A percentile compares a stretch with the other conserved stretches of the same genome.
phyloP scores from a whole-genome alignment of 2,113 vertebrate species.

The Anarrhichthys ocellatus region DNA sequence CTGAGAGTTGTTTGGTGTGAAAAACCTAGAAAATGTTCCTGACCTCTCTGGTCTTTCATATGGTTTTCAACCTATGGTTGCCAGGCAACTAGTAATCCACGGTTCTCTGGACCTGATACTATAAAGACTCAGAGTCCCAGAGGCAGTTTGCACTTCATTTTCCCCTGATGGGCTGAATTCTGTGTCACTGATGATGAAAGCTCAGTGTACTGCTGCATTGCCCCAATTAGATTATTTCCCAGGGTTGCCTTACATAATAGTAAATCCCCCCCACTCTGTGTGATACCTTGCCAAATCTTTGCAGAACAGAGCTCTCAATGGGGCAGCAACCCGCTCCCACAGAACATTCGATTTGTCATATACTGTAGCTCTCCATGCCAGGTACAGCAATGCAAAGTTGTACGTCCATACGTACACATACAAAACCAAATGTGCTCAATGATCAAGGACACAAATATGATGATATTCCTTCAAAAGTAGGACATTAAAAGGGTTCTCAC shows the following conservation, averaged over 20 bases:
- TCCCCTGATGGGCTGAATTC: constrained; percentile 49
- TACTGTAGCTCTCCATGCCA: constrained; percentile 13
- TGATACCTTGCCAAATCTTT: constrained; percentile 72
- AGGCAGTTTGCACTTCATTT: constrained; percentile 57
- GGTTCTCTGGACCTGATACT: constrained; percentile 27
- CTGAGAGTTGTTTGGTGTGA: not conserved
- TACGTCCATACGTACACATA: not conserved
- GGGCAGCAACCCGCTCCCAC: constrained; percentile 31
- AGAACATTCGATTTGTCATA: constrained; percentile 50
- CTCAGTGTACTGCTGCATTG: constrained; percentile 62
- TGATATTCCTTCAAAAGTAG: constrained; percentile 14
- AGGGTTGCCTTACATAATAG: constrained; percentile 66
- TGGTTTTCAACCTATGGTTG: constrained; percentile 48
- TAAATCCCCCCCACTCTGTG: constrained; percentile 61
- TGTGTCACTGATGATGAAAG: constrained; percentile 67
- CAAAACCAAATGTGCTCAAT: not conserved
- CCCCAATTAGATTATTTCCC: constrained; percentile 71
- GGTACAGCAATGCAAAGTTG: constrained; percentile 26
- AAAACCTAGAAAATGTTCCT: not conserved
- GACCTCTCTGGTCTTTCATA: constrained; percentile 21
- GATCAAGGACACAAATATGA: not conserved
- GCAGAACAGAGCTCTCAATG: constrained; percentile 44
- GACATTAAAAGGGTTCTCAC: not conserved
- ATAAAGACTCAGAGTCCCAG: constrained; percentile 38
- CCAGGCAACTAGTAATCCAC: constrained; percentile 63